These are phyloP conservation scores for Helicolenus hilgendorfi DNA, from an alignment of 2,797 vertebrate species.

Conservation along the genomic window DNA sequence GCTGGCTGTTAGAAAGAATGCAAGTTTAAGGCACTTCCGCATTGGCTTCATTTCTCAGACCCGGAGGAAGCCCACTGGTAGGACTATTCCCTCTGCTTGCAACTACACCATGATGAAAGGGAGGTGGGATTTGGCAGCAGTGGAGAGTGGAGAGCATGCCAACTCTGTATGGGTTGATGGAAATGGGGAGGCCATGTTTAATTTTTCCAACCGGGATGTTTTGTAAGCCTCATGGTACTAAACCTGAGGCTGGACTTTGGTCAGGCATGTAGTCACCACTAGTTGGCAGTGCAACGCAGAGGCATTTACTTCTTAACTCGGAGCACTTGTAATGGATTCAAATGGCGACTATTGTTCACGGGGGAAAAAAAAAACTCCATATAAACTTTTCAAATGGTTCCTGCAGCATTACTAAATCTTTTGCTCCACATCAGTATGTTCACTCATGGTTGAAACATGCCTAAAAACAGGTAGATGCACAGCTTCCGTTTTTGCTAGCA, in stretches of 20 bases:
- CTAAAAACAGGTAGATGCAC: background rate
- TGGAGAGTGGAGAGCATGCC: background rate
- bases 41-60: too few relatives aligned
- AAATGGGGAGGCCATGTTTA: conserved; percentile 2
- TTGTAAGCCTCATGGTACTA: background rate
- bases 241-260: background rate
- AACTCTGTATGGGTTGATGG: background rate
- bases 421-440: background rate
- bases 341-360: background rate
- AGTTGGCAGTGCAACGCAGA: background rate
- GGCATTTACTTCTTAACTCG: background rate
- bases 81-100: background rate
- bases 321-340: background rate
- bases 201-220: background rate
- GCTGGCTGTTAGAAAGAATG: too few relatives aligned
- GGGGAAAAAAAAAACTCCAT: background rate
- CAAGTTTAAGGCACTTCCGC: too few relatives aligned
- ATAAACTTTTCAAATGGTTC: background rate
- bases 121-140: background rate
- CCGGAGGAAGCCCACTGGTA: too few relatives aligned
- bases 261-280: background rate
- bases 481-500: background rate
- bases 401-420: background rate
- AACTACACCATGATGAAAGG: background rate
- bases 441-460: background rate